phyloP scores from a whole-genome alignment of 2,888 invertebrate genomes.

The Acholoe squamosa region DNA sequence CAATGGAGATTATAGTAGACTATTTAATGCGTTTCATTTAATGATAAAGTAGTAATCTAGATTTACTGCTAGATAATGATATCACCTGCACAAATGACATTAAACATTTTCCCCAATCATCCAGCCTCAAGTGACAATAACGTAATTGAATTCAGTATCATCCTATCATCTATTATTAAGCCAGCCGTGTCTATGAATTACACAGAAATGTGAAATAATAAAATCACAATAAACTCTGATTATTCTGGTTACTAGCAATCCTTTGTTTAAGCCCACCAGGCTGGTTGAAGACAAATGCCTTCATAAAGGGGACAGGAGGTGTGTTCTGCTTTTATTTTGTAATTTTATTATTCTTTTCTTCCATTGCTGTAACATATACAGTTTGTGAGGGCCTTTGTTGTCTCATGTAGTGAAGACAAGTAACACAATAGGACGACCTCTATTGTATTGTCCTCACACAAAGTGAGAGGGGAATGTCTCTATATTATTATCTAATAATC shows the following conservation, averaged over 20 bases:
- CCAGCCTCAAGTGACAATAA: too few relatives aligned
- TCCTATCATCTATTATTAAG: too few relatives aligned
- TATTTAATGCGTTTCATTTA: too few relatives aligned
- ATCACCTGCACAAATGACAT: too few relatives aligned
- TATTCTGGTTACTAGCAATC: not conserved
- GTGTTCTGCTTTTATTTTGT: too few relatives aligned
- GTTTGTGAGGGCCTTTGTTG: not conserved
- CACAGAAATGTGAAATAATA: not conserved
- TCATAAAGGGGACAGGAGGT: not conserved
- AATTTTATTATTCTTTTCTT: not conserved
- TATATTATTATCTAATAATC: conserved; percentile 13
- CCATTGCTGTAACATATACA: not conserved
- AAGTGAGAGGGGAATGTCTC: not conserved
- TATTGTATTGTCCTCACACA: not conserved
- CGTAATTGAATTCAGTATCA: too few relatives aligned
- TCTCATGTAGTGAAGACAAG: not conserved
- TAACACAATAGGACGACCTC: not conserved
- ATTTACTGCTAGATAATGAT: too few relatives aligned
- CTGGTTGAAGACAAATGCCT: not conserved
- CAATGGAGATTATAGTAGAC: too few relatives aligned
- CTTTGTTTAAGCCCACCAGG: not conserved
- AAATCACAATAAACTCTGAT: not conserved
- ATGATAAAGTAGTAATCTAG: too few relatives aligned
- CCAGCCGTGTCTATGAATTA: too few relatives aligned
- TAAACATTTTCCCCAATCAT: too few relatives aligned